These are phyloP conservation scores for Apostichopus leukothele DNA, from an alignment of 53 echinoderm and acorn worm species.

Conservation along the genomic window DNA sequence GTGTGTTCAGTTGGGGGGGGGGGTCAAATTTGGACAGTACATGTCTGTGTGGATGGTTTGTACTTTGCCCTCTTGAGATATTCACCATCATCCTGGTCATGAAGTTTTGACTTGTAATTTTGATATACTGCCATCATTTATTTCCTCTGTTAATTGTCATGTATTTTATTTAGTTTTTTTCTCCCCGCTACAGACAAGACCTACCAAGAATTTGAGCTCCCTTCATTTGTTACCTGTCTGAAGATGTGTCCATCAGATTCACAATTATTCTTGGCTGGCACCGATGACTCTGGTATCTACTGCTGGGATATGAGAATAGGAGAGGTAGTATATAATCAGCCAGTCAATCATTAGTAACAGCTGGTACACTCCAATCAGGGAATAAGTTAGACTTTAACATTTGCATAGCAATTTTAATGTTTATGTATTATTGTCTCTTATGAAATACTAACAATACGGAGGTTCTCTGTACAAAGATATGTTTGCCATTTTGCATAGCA, in stretches of 20 bases:
- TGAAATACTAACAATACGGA: too few relatives aligned
- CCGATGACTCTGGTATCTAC: constrained; percentile 78
- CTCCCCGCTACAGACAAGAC: constrained; percentile 58
- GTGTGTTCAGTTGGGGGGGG: too few relatives aligned
- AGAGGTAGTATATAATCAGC: constrained; percentile 43
- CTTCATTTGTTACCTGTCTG: constrained; percentile 83
- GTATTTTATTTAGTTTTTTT: neutral
- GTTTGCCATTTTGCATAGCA: too few relatives aligned
- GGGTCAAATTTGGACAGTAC: too few relatives aligned
- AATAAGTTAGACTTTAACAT: neutral
- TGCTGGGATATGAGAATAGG: constrained; percentile 92
- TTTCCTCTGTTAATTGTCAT: neutral
- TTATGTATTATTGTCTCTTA: too few relatives aligned
- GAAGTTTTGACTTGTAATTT: neutral
- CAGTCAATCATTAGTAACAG: neutral
- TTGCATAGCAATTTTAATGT: too few relatives aligned
- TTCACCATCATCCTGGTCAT: too few relatives aligned
- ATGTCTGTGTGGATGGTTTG: too few relatives aligned
- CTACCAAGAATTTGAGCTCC: constrained; percentile 72
- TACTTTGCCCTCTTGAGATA: too few relatives aligned
- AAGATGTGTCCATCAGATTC: constrained; percentile 78
- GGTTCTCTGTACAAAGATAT: too few relatives aligned
- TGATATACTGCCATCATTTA: neutral
- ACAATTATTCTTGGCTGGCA: constrained; percentile 78
- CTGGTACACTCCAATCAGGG: neutral